phyloP scores from a whole-genome alignment of 1,140 invertebrate species.

The Hycleus phaleratus region DNA sequence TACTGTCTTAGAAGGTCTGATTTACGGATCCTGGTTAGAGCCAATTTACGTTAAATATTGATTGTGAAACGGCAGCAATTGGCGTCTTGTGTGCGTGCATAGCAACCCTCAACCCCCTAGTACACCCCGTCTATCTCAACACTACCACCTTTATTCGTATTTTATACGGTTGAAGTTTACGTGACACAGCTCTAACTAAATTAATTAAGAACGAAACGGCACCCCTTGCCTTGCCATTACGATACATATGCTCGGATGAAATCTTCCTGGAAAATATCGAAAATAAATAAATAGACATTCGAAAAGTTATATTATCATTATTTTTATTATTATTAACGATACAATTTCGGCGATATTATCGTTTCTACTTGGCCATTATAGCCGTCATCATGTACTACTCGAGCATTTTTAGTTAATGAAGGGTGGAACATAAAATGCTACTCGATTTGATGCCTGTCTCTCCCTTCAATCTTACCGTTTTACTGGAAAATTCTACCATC shows the following conservation, averaged over 20 bases:
- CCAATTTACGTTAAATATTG: slow-evolving; percentile 24
- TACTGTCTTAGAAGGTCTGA: slow-evolving; percentile 18
- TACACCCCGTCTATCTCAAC: no score
- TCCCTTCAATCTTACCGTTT: neutral
- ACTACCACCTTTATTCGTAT: neutral
- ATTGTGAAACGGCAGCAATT: slow-evolving; percentile 18
- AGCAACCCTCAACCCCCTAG: no score
- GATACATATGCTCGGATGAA: no score
- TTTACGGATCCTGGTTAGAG: slow-evolving; percentile 17
- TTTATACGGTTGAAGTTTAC: slow-evolving; percentile 19
- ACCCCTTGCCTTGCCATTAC: no score
- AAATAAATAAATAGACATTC: no score
- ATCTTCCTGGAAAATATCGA: no score
- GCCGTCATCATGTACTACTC: neutral
- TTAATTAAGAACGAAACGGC: slow-evolving; percentile 12
- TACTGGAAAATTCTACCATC: no score
- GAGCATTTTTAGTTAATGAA: slow-evolving; percentile 13
- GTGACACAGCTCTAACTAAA: slow-evolving; percentile 21
- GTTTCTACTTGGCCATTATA: no score
- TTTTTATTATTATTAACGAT: no score
- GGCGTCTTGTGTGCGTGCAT: slow-evolving; percentile 11
- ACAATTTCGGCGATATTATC: no score
- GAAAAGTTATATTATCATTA: no score
- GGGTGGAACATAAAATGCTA: slow-evolving; percentile 1
- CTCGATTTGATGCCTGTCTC: slow-evolving; percentile 1